A percentile compares a stretch with the other conserved stretches of the same genome.
Conservation (phyloP, 2,888 invertebrate species). For the Cantharis flavilabris region DNA sequence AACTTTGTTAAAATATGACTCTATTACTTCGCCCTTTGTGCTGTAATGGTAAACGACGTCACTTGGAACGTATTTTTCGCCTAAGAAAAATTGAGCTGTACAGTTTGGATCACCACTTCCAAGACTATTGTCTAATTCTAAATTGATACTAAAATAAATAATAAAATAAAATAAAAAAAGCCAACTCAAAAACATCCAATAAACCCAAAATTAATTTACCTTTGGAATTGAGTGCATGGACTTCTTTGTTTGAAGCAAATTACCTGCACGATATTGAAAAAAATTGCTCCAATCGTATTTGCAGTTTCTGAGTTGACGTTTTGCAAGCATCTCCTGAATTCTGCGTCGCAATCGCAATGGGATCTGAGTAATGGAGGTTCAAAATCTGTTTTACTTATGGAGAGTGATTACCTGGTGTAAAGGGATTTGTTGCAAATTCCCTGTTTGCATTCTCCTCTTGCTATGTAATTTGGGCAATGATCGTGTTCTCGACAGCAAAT, state of each 20-base stretch:
- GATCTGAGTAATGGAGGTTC: conserved; percentile 55
- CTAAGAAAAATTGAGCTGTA: conserved; percentile 8
- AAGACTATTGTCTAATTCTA: not conserved
- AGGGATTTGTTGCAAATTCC: conserved; percentile 71
- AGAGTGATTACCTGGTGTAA: conserved; percentile 59
- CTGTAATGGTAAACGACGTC: conserved; percentile 12
- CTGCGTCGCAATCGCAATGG: conserved; percentile 76
- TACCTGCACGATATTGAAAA: conserved; percentile 75
- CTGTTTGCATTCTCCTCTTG: conserved; percentile 64
- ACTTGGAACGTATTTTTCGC: conserved; percentile 18
- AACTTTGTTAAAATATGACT: conserved; percentile 34
- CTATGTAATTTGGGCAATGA: conserved; percentile 66
- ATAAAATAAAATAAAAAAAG: not conserved
- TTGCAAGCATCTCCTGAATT: conserved; percentile 71
- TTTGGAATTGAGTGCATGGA: conserved; percentile 67
- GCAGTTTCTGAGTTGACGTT: conserved; percentile 70
- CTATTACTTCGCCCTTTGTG: conserved; percentile 31
- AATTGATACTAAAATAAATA: not conserved
- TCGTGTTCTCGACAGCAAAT: conserved; percentile 77
- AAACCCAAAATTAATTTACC: conserved; percentile 53
- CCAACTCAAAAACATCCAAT: conserved; percentile 7
- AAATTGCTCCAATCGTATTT: conserved; percentile 72
- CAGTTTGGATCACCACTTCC: conserved; percentile 2
- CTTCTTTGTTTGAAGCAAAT: conserved; percentile 72
- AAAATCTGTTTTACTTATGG: not conserved